A percentile compares a stretch with the other conserved stretches of the same genome.
Conservation (phyloP, 2,888 invertebrate species). For the Neuroscelio doddi region DNA sequence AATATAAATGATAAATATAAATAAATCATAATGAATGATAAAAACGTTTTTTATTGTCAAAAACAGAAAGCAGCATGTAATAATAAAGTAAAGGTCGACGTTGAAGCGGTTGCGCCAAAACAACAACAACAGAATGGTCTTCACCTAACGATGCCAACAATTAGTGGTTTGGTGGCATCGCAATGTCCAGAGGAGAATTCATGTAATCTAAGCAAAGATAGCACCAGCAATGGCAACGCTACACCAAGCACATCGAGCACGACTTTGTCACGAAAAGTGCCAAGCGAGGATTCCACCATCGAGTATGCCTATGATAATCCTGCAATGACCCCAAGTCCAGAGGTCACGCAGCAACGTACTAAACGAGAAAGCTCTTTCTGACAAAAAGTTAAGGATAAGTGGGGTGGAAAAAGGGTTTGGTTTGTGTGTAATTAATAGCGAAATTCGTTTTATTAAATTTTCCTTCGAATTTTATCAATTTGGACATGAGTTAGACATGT, state of each 20-base stretch:
- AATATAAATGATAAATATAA: too few relatives aligned
- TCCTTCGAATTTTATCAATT: background rate
- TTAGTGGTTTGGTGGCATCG: slow-evolving; percentile 56
- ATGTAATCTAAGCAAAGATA: slow-evolving; percentile 34
- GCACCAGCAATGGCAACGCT: slow-evolving; percentile 72
- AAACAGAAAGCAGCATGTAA: slow-evolving; percentile 52
- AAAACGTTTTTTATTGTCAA: too few relatives aligned
- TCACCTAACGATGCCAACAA: slow-evolving; percentile 64
- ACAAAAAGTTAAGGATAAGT: slow-evolving; percentile 28
- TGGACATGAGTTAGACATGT: too few relatives aligned
- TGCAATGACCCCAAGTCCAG: slow-evolving; percentile 80
- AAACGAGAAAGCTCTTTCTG: slow-evolving; percentile 66
- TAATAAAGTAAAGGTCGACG: slow-evolving; percentile 58
- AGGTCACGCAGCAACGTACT: slow-evolving; percentile 56
- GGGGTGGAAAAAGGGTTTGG: slow-evolving; percentile 12
- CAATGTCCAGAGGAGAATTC: slow-evolving; percentile 39
- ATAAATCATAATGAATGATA: too few relatives aligned
- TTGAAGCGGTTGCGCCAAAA: slow-evolving; percentile 52
- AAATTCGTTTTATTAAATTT: too few relatives aligned
- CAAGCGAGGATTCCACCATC: slow-evolving; percentile 84
- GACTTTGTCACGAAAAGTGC: slow-evolving; percentile 80
- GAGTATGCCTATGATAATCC: slow-evolving; percentile 88
- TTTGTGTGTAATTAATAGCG: slow-evolving; percentile 15
- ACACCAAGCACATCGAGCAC: slow-evolving; percentile 80
- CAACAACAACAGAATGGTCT: slow-evolving; percentile 53